Percentiles rank a stretch among this genome's conserved stretches.
phyloP scores from a whole-genome alignment of 64 coral and sea anemone species.

The Stichodactyla helianthus region DNA sequence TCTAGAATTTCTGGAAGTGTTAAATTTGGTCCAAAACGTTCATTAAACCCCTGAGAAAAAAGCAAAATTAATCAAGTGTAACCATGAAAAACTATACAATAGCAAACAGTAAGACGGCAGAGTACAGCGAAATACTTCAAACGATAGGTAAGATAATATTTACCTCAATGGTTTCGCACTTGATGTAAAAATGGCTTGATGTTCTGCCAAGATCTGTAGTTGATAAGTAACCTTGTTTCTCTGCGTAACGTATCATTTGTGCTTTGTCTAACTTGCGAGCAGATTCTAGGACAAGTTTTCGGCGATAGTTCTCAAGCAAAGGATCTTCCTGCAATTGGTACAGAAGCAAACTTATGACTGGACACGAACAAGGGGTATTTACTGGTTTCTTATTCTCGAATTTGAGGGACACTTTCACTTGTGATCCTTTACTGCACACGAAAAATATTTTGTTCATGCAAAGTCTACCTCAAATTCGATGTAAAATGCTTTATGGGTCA shows the following conservation, averaged over 20 bases:
- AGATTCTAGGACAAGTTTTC: conserved; percentile 59
- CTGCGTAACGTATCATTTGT: conserved; percentile 79
- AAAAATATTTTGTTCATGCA: too few species aligned
- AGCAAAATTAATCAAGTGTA: not conserved
- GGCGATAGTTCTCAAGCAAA: conserved; percentile 57
- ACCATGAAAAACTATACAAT: too few species aligned
- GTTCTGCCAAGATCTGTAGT: conserved; percentile 86
- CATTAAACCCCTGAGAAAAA: conserved; percentile 63
- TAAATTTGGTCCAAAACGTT: conserved; percentile 59
- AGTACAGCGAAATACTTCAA: too few species aligned
- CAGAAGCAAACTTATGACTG: too few species aligned
- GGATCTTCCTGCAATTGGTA: conserved; percentile 63
- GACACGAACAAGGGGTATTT: too few species aligned
- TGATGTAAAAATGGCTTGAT: conserved; percentile 95
- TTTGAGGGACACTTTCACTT: too few species aligned
- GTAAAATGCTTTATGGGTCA: too few species aligned
- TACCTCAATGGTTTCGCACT: conserved; percentile 95
- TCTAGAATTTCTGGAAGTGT: conserved; percentile 61
- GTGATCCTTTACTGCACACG: too few species aligned
- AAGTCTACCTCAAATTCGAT: too few species aligned
- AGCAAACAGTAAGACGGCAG: too few species aligned
- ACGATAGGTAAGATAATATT: not conserved
- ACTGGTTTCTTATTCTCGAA: too few species aligned
- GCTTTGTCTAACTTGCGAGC: conserved; percentile 86
- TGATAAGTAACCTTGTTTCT: conserved; percentile 54